Conservation (phyloP, 2,888 invertebrate genomes). For the Phlogophora meticulosa region DNA sequence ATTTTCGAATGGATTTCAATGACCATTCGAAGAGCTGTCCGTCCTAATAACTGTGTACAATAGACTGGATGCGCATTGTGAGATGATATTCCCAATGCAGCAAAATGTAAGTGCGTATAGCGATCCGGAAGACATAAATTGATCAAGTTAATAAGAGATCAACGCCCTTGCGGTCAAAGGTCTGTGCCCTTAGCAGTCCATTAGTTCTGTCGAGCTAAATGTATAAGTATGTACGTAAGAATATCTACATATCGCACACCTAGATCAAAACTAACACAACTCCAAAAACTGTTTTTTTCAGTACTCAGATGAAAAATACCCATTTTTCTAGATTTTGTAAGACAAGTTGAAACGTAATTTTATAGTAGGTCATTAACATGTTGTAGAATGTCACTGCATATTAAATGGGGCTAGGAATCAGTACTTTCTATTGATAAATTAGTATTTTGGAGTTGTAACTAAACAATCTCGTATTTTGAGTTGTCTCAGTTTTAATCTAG, state of each 20-base stretch:
- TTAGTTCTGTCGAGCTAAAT: neutral
- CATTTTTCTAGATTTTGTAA: no score
- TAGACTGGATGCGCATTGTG: neutral
- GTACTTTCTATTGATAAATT: no score
- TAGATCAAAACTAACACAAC: neutral
- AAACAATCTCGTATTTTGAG: no score
- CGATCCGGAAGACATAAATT: slow-evolving; percentile 55
- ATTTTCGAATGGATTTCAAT: no score
- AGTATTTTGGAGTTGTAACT: no score
- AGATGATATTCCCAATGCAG: slow-evolving; percentile 9
- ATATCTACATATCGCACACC: neutral
- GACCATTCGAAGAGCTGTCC: neutral
- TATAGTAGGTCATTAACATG: no score
- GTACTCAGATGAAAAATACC: no score
- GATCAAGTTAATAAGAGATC: slow-evolving; percentile 56
- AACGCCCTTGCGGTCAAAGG: slow-evolving; percentile 53
- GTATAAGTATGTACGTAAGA: neutral
- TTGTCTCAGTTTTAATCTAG: no score
- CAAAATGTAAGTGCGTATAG: slow-evolving; percentile 14
- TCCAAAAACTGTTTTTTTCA: neutral
- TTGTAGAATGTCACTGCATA: no score
- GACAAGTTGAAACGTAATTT: no score
- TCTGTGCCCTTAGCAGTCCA: neutral
- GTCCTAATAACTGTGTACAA: neutral
- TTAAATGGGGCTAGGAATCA: no score